A percentile compares a stretch with the other conserved stretches of the same genome.
These are phyloP conservation scores for Protonemura montana DNA, from an alignment of 2,888 invertebrate genomes.

Conservation along the genomic window DNA sequence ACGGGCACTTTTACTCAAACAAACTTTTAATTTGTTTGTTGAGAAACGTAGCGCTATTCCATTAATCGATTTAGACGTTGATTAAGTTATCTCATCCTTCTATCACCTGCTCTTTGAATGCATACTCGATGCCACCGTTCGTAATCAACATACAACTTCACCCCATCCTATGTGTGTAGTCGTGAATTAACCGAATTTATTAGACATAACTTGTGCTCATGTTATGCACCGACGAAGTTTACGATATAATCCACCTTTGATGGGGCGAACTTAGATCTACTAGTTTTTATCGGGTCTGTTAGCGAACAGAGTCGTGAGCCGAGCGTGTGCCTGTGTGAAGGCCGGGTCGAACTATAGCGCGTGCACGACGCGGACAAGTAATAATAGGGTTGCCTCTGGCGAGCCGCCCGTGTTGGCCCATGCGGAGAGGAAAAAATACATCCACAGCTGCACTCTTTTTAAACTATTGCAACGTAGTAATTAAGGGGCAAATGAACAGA, in stretches of 20 bases:
- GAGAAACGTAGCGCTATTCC: background rate
- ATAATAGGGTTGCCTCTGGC: slow-evolving; percentile 16
- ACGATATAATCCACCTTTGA: background rate
- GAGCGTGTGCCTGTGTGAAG: background rate
- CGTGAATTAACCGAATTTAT: background rate
- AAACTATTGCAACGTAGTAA: background rate
- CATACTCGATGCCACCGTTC: background rate
- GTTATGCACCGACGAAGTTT: background rate
- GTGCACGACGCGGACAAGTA: background rate
- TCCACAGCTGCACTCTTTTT: background rate
- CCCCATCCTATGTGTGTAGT: background rate
- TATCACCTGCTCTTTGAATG: background rate
- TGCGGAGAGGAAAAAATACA: background rate
- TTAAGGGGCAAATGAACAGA: background rate
- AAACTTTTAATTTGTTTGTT: background rate
- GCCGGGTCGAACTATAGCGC: background rate
- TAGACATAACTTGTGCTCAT: background rate
- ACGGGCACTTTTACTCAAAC: background rate
- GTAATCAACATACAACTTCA: background rate
- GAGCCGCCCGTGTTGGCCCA: background rate
- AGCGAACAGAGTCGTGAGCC: background rate
- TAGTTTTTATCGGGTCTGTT: background rate
- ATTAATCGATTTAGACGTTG: background rate
- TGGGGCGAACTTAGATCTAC: background rate
- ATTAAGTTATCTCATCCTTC: background rate